These are phyloP conservation scores for Lamellibrachia satsuma DNA, from an alignment of 2,888 invertebrate species.

Conservation along the genomic window DNA sequence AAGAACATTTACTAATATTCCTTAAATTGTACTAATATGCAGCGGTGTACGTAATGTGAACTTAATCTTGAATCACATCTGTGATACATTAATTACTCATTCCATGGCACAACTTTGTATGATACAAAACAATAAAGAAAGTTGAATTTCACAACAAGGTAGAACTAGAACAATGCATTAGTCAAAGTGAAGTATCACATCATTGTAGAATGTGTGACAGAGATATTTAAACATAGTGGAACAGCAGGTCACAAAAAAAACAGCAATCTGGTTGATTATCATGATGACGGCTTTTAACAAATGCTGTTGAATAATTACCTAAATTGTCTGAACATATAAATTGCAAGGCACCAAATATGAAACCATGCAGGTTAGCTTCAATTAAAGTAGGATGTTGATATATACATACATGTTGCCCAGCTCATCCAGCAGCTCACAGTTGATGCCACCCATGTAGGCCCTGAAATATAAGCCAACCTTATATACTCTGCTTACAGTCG, in stretches of 20 bases:
- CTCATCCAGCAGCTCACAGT: constrained; percentile 1
- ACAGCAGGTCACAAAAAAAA: background rate
- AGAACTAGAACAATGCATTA: background rate
- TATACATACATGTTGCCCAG: constrained; percentile 6
- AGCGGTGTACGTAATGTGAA: background rate
- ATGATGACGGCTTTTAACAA: background rate
- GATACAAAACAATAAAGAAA: background rate
- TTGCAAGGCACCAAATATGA: background rate
- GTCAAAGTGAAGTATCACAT: background rate
- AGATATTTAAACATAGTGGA: background rate
- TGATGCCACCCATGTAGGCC: constrained; percentile 13
- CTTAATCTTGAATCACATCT: background rate
- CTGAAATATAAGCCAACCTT: background rate
- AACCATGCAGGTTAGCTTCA: background rate
- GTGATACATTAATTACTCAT: background rate
- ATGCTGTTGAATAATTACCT: background rate
- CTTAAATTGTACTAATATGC: background rate
- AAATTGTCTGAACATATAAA: background rate
- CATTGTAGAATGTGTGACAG: background rate
- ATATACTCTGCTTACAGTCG: background rate
- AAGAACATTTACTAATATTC: background rate
- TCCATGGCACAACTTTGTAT: background rate
- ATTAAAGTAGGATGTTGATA: background rate
- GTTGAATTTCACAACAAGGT: background rate
- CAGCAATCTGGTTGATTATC: background rate